Conservation (phyloP, 2,888 invertebrate genomes). For the Monoplex corrugatus region DNA sequence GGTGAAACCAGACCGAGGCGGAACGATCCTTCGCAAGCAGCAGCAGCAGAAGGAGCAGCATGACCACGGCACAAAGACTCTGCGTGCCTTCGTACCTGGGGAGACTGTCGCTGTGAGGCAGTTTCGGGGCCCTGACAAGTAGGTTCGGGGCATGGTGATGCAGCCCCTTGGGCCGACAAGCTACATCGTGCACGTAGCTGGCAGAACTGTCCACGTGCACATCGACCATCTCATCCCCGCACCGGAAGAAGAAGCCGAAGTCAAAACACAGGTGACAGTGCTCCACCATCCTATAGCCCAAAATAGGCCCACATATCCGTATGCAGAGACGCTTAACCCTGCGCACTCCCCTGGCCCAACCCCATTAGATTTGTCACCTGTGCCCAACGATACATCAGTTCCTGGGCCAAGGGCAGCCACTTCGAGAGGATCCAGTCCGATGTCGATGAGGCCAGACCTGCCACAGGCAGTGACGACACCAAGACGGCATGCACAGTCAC, state of each 20-base stretch:
- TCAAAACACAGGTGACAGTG: background rate
- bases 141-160: background rate
- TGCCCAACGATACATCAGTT: conserved; percentile 9
- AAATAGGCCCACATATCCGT: background rate
- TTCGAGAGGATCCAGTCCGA: too few relatives aligned
- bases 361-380: background rate
- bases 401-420: too few relatives aligned
- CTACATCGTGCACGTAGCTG: background rate
- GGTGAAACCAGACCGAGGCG: background rate
- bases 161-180: background rate
- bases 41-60: background rate
- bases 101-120: background rate
- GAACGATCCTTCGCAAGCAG: background rate
- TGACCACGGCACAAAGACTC: background rate
- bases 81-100: background rate
- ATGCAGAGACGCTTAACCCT: conserved; percentile 13
- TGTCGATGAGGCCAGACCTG: too few relatives aligned
- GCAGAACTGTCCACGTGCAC: background rate
- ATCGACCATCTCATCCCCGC: background rate
- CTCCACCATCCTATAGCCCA: background rate
- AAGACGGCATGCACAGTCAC: too few relatives aligned
- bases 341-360: background rate
- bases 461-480: too few relatives aligned
- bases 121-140: conserved; percentile 11
- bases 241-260: background rate